Base-by-base conservation (phyloP, 2,888 invertebrate genomes). In the Lasioglossum marginatum region DNA sequence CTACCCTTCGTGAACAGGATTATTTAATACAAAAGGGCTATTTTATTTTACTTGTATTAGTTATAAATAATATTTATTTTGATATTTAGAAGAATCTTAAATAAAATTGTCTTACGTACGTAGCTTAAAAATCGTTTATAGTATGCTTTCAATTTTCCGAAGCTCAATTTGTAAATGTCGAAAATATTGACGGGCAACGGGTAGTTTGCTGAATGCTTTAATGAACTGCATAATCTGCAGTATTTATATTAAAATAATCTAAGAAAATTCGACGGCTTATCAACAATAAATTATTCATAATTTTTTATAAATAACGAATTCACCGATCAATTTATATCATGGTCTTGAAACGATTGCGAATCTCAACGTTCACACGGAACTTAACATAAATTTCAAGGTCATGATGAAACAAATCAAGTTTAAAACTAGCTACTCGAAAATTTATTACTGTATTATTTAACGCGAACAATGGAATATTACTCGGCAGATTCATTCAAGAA, bases 1-100 rank as follows among this genome's bases (percentile, higher is more conserved):
- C 66, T 79, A 73, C 66, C 80, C 85, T 85, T 85, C 86, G 79
- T 76, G 63, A 52, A 77, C 52, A 37, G 60, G 72, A 60, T 23
- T 57, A 72, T 48, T 57, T 74, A 77, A 68, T 34, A 31, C 34
- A n/a, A 82, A 27, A 63, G 8, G 27, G 12, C 43, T 57, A 79
- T 19, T 52, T 76, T 66, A n/a, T n/a, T 77, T 57, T 57, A 57
- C 57, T n/a, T 48, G 48, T 60, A 73, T 52, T 52, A 70, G 40
- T 60, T 27, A 31, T 34, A 31, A 48, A 68, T 75, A n/a, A 57
- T 66, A 63, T 27, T 77, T 84, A 37, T 45, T 72, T 76, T 27
- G 14, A 66, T 57, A 70, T 74, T 31, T 40, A 68, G 77, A 74
- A 23, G 37, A 74, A 74, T 43, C 27, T 57, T 74, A 2, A 45